Base-by-base conservation (phyloP, 2,797 vertebrate genomes). In the Karalla daura region DNA sequence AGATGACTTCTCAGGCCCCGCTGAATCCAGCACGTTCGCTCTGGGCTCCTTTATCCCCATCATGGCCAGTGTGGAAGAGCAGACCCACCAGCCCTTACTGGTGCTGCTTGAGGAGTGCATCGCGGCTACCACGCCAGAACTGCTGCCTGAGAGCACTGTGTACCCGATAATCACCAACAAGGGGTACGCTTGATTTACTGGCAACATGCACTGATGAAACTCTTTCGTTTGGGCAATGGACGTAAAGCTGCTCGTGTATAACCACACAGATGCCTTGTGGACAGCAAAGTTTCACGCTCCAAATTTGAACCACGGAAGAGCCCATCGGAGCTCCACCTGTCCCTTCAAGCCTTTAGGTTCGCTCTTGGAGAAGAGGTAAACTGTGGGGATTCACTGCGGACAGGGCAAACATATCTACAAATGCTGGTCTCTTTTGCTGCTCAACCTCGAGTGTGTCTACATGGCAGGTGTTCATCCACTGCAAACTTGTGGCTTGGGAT, bases 51-150 rank as follows among this genome's bases (percentile, higher is more conserved):
- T 84, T 0, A 90, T 96, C 5, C 83, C 37, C 0, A 77, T 97
- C 61, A 82, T 90, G 83, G 94, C 94, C 7, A 89, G 83, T 8
- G 91, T 95, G 17, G 63, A 27, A 15, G 88, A 93, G 39, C 56
- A 46, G 1, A 25, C 25, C 28, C 91, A 93, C 70, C 84, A 93
- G 75, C 92, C 93, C 0, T 60, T 95, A 43, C 79, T 91, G 49
- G 81, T 96, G 28, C 80, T 92, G 0, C n/a, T 96, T 20, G 94
- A 96, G 0, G 92, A 95, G 64, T 96, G 96, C 56, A 85, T 93
- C 0, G 91, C 92, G 1, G 64, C 89, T 0, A 67, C 70, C 1
- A 77, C 55, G 0, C 41, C 76, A 10, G 69, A 83, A 5, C 49
- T 74, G 1, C 76, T 59, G 13, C 61, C 1, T 6, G 78, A 86